Evolutionary conservation across 2,888 invertebrate species (phyloP).

Genomic region (Carcina quercana): DNA sequence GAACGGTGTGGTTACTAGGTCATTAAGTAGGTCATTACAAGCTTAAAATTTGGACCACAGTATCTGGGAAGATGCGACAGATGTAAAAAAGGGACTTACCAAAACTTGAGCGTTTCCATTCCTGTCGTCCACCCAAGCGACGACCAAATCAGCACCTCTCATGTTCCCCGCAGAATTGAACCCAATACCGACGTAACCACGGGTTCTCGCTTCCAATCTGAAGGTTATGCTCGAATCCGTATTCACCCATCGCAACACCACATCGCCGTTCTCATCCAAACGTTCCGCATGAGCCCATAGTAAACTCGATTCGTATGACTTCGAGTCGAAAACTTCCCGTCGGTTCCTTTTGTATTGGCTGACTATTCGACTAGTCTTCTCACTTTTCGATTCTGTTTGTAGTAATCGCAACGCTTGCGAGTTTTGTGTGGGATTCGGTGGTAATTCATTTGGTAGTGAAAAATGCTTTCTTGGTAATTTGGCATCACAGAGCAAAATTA

Average conservation of each 20-base stretch:
- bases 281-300: constrained; percentile 76
- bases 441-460: constrained; percentile 44
- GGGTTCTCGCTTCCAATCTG: constrained; percentile 87
- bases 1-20: too few species aligned
- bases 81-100: constrained; percentile 80
- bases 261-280: constrained; percentile 70
- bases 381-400: constrained; percentile 48
- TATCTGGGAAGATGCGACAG: too few species aligned
- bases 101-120: constrained; percentile 81
- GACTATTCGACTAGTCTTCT: constrained; percentile 53
- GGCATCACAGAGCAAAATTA: constrained; percentile 56
- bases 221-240: constrained; percentile 87
- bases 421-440: constrained; percentile 42
- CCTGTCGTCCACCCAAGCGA: constrained; percentile 90
- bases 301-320: constrained; percentile 56
- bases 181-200: constrained; percentile 91
- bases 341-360: constrained; percentile 50
- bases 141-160: constrained; percentile 89
- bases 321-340: constrained; percentile 60
- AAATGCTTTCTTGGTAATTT: constrained; percentile 52
- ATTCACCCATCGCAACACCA: constrained; percentile 81
- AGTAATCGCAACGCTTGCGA: constrained; percentile 38
- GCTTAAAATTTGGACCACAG: too few species aligned
- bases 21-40: too few species aligned
- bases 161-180: constrained; percentile 87